Base-by-base conservation (phyloP, 2,797 vertebrate genomes). In the Phataginus tetradactyla region DNA sequence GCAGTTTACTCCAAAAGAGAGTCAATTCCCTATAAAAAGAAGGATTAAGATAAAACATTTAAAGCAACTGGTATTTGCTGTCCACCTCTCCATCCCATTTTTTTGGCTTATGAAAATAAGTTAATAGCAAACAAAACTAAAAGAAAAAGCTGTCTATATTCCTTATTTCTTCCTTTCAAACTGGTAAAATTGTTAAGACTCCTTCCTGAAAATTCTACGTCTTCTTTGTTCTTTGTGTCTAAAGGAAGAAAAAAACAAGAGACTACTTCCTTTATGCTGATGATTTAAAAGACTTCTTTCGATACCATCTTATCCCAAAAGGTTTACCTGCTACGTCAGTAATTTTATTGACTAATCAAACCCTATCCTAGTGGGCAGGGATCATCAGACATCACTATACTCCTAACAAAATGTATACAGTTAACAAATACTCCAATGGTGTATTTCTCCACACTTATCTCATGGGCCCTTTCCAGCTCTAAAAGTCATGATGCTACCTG, bases 1-100 rank as follows among this genome's bases (percentile, higher is more conserved):
- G 99, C 97, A 99, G 98, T 96, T 99, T 99, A 98, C 99, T 99
- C 99, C 99, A 99, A 97, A 99, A 99, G 25, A 99, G 99, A 8
- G 99, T 99, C 98, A 99, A 98, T 94, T 99, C 99, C 99, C 99
- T 99, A 95, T n/a, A 80, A 93, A 85, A 96, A 94, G 55, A 96
- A 96, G 98, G 53, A 78, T 95, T 87, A 98, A 1, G 17, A 78
- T 83, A 86, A 95, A 96, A 78, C 51, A 95, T 77, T 92, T 88
- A 95, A 93, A 96, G n/a, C 23, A 93, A 92, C 13, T 75, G 37
- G 27, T 86, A 81, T 88, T 66, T 95, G 85, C 69, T 95, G 32
- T 32, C 45, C 4, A 89, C 12, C n/a, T 64, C 53, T 57, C 37
- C 45, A 49, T 1, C 3, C 18, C 25, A 39, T 27, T 86, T 42